Conservation (phyloP, 2,113 vertebrate species). For the Psilopsiagon aymara region DNA sequence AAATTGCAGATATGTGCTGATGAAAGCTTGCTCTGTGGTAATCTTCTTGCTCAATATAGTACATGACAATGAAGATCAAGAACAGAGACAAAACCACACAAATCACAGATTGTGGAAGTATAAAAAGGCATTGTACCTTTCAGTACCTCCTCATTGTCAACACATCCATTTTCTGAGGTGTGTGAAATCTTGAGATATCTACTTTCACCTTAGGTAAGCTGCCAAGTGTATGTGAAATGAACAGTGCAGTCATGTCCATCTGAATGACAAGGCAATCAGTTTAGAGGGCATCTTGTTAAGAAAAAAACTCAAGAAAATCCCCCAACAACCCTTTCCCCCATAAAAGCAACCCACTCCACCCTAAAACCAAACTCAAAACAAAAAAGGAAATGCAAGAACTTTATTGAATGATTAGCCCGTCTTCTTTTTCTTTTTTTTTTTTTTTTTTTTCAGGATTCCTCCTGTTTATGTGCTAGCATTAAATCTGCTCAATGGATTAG, state of each 20-base stretch:
- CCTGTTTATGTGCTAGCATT: neutral
- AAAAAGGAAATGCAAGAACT: neutral
- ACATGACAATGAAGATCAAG: neutral
- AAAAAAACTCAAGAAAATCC: neutral
- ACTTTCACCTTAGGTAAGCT: slow-evolving; percentile 46
- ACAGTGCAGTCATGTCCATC: neutral
- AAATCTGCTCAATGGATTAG: neutral
- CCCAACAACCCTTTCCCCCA: neutral
- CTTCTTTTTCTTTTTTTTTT: neutral
- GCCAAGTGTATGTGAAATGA: neutral
- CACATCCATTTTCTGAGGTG: neutral
- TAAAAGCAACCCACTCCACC: neutral
- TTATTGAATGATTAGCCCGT: accelerated
- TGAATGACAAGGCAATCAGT: neutral
- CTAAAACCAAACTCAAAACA: neutral
- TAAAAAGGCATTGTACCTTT: slow-evolving; percentile 17
- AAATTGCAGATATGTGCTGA: slow-evolving; percentile 5
- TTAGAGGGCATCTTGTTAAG: neutral
- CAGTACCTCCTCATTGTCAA: slow-evolving; percentile 27
- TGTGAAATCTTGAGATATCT: neutral
- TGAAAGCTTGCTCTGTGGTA: slow-evolving; percentile 1
- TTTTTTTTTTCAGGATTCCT: neutral
- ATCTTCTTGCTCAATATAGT: neutral
- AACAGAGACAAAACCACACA: neutral
- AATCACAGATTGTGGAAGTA: neutral